Base-by-base conservation (phyloP, 2,888 invertebrate genomes). In the Mystacides longicornis region DNA sequence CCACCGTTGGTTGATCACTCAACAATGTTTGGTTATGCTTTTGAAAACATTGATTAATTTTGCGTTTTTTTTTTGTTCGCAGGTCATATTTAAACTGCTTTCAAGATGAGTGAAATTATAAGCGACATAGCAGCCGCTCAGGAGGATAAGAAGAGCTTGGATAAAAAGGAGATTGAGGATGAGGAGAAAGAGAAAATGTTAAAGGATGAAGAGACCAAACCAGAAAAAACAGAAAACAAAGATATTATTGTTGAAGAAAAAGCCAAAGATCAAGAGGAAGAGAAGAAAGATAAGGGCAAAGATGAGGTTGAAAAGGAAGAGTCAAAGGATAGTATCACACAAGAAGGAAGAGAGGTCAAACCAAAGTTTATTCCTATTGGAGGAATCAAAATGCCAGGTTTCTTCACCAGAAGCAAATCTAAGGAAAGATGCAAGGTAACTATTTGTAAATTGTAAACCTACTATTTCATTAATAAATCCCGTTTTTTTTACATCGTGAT, bases 321-420 rank as follows among this genome's bases (percentile, higher is more conserved):
- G 1, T 70, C 70, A 9, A 74, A 73, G 33, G 74, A 74, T 62
- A 75, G 80, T 5, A 82, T 81, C 43, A 70, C 75, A n/a, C 74
- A 82, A 63, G 83, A 85, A 63, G 86, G 85, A 50, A 80, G 86
- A 59, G 87, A 87, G 72, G 86, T 86, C 27, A 85, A 86, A 66
- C 87, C 87, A 56, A 87, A 86, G 68, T 89, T 88, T 68, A 89
- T 89, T 64, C 90, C 90, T 3, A 90, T 89, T 65, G 90, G 89
- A 50, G 90, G 88, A n/a, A 87, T 90, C 62, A 89, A 89, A 73
- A 86, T 90, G 82, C 90, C 90, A 3, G 89, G 89, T 16, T 90
- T 89, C 73, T 89, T 89, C 66, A 86, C 85, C 58, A 83, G 86
- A 64, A 85, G 84, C 67, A 85, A 85, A 63, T 87, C 88, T 60